phyloP scores from a whole-genome alignment of 2,113 vertebrate genomes.

The Corvus cornix region DNA sequence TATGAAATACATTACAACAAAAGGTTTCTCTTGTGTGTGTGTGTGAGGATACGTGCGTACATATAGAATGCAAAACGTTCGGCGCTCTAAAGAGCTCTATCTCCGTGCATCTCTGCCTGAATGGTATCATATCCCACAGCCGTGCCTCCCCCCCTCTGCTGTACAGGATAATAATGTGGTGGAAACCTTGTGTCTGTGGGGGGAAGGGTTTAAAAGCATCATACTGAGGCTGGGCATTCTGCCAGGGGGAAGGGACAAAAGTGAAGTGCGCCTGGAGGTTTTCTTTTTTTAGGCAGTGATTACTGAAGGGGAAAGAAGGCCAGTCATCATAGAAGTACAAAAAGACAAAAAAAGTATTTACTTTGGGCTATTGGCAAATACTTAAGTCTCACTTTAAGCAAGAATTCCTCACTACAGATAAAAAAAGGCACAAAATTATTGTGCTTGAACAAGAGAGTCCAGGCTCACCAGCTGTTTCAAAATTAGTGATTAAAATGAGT shows the following conservation, averaged over 20 bases:
- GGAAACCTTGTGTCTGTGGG: conserved; percentile 45
- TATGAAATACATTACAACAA: fast-evolving
- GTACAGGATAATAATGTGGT: not conserved
- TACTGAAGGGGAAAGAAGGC: conserved; percentile 58
- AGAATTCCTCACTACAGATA: conserved; percentile 5
- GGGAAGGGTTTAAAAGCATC: conserved; percentile 64
- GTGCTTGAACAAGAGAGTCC: not conserved
- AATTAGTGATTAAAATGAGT: conserved; percentile 26
- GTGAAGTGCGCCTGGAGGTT: conserved; percentile 64
- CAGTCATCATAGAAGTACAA: conserved; percentile 11
- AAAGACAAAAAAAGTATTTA: conserved; percentile 57
- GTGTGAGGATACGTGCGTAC: not conserved
- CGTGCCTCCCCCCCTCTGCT: not conserved
- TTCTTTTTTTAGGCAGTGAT: conserved; percentile 66
- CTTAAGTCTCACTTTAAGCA: conserved; percentile 45
- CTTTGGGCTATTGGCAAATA: conserved; percentile 41
- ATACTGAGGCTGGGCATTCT: conserved; percentile 60
- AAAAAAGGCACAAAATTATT: not conserved
- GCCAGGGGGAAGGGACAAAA: conserved; percentile 62
- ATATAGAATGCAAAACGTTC: fast-evolving
- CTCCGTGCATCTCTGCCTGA: not conserved
- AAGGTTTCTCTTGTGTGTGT: not conserved
- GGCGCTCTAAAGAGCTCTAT: not conserved
- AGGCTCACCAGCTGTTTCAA: conserved; percentile 2
- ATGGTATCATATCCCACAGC: not conserved